Conservation (phyloP, 2,888 invertebrate species). For the Apotomis turbidana region DNA sequence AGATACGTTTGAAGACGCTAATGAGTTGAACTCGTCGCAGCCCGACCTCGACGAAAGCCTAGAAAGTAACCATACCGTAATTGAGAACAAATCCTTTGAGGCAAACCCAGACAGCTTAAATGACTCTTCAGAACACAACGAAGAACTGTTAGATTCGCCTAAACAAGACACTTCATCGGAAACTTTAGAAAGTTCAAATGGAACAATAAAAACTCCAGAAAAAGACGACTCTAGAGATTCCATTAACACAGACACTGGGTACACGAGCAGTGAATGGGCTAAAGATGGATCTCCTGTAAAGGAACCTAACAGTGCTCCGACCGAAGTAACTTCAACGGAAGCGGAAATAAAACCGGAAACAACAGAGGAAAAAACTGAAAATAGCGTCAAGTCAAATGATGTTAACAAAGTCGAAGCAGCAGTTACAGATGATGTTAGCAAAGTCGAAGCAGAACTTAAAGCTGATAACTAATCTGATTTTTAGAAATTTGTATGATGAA, state of each 20-base stretch:
- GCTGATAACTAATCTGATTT: constrained; percentile 27
- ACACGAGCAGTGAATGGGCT: constrained; percentile 54
- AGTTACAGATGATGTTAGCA: not conserved
- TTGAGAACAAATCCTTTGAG: constrained; percentile 69
- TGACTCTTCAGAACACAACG: constrained; percentile 47
- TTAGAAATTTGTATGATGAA: constrained; percentile 26
- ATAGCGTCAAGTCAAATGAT: constrained; percentile 14
- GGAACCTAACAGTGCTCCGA: constrained; percentile 12
- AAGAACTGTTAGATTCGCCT: constrained; percentile 47
- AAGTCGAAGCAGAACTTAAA: constrained; percentile 23
- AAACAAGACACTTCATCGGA: constrained; percentile 53
- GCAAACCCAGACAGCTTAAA: constrained; percentile 51
- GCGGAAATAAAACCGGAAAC: not conserved
- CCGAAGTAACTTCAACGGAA: not conserved
- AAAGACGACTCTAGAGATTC: constrained; percentile 64
- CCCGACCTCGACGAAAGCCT: constrained; percentile 70
- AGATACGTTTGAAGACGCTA: constrained; percentile 42
- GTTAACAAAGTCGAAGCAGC: constrained; percentile 8
- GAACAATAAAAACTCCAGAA: constrained; percentile 56
- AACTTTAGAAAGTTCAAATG: constrained; percentile 55
- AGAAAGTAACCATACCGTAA: constrained; percentile 70
- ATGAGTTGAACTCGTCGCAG: constrained; percentile 57
- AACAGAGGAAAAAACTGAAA: constrained; percentile 10
- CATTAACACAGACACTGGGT: constrained; percentile 59
- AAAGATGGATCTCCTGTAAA: constrained; percentile 44